Percentiles rank a stretch among this genome's conserved stretches.
phyloP scores from a whole-genome alignment of 2,888 invertebrate genomes.

The Caenorhabditis sp. region DNA sequence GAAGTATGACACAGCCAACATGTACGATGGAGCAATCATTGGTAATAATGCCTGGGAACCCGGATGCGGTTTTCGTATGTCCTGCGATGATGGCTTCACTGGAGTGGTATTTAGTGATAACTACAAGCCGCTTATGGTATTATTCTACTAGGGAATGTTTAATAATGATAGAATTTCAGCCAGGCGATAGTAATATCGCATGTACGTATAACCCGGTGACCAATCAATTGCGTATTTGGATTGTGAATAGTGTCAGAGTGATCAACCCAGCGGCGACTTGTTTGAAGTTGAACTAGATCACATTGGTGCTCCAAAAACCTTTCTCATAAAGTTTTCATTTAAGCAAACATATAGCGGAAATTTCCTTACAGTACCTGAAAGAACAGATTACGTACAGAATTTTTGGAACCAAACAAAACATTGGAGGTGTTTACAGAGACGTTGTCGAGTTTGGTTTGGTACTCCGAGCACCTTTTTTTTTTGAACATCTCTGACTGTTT shows the following conservation, averaged over 20 bases:
- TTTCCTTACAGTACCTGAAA: too few species aligned
- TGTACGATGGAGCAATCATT: background rate
- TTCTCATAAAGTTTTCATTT: too few species aligned
- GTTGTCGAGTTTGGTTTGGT: too few species aligned
- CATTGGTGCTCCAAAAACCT: too few species aligned
- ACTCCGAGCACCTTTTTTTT: too few species aligned
- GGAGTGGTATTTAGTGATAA: conserved; percentile 12
- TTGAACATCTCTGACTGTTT: too few species aligned
- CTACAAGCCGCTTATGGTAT: conserved; percentile 1
- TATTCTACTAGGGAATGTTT: background rate
- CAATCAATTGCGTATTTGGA: background rate
- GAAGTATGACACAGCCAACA: background rate
- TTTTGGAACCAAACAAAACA: too few species aligned
- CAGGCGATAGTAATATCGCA: background rate
- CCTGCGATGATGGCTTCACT: background rate
- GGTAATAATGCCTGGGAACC: background rate
- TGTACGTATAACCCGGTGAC: conserved; percentile 11
- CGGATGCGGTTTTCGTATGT: background rate
- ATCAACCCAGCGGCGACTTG: background rate
- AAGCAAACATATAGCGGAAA: too few species aligned
- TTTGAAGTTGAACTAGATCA: too few species aligned
- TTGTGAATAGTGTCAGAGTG: conserved; percentile 6
- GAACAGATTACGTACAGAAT: too few species aligned
- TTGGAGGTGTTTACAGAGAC: too few species aligned
- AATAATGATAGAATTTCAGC: background rate